These are phyloP conservation scores for Amniataba percoides DNA, from an alignment of 2,797 vertebrate species.

Conservation along the genomic window DNA sequence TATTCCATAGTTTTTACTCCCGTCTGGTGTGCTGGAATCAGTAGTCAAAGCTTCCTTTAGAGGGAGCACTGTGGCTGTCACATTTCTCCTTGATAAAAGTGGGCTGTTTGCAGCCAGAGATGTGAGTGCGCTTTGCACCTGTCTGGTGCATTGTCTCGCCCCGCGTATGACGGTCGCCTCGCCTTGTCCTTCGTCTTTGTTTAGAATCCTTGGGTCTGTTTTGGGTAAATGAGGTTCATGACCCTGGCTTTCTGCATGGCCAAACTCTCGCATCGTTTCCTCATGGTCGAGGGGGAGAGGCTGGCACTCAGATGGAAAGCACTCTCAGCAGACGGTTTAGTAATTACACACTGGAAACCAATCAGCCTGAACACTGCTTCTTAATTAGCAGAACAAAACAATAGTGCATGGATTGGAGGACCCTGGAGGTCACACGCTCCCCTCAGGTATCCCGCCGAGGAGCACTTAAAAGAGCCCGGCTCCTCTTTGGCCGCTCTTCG, in stretches of 20 bases:
- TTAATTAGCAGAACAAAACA: conserved; percentile 89
- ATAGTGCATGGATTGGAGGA: conserved; percentile 81
- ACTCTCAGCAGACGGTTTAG: conserved; percentile 83
- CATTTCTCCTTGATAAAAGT: conserved; percentile 36
- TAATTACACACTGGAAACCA: conserved; percentile 89
- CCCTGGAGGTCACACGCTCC: conserved; percentile 75
- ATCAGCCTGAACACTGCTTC: conserved; percentile 86
- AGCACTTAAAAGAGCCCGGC: conserved; percentile 61
- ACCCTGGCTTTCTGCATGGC: conserved; percentile 77
- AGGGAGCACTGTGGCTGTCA: conserved; percentile 70
- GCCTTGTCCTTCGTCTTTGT: conserved; percentile 71
- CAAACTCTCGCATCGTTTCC: conserved; percentile 66
- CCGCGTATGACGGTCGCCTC: conserved; percentile 18
- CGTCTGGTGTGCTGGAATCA: conserved; percentile 32
- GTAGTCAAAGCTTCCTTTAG: conserved; percentile 61
- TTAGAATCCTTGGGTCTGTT: conserved; percentile 69
- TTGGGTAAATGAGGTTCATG: conserved; percentile 75
- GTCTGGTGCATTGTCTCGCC: conserved; percentile 41
- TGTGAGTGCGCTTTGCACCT: conserved; percentile 32
- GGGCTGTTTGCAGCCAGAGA: conserved; percentile 35
- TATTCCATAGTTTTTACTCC: conserved; percentile 25
- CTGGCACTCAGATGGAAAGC: conserved; percentile 80
- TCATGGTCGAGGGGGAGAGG: conserved; percentile 70
- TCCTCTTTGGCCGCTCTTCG: conserved; percentile 45
- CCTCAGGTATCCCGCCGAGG: conserved; percentile 70